Evolutionary conservation across 2,888 invertebrate species (phyloP), one percentile per base, ranked within the genome.

Genomic region (Dusona sp.): DNA sequence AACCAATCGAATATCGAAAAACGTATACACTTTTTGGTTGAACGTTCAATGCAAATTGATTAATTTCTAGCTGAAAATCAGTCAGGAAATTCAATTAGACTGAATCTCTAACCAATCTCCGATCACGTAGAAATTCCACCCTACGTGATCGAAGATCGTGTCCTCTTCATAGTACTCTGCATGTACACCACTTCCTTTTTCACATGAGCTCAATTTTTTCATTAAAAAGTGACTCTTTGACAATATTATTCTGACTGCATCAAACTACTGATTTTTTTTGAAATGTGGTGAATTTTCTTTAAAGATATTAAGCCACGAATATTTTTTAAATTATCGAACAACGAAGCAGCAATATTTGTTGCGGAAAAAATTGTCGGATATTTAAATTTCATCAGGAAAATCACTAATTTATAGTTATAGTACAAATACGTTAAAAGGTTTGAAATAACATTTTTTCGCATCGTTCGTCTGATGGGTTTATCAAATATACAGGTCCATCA

Each of bases 81-180:
- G 61, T 61, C 61, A 29, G 61, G 29, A 61, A 61, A 61, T 29
- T 61, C 29, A 61, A 61, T 61, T 29, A 4, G 29, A 61, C 61
- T 61, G 61, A 61, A 61, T 61, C 29, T 54, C 54, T 16, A 29
- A 61, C 29, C 61, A 61, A 61, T 61, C 29, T 54, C 54, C 29
- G 61, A 61, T 13, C 61, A 61, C 61, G 61, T 61, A 61, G 29
- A 29, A 61, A 29, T 61, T 61, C 16, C 61, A 61, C 29, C 16
- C 61, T 61, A 61, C 61, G 61, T 61, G 61, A 29, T 61, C 61
- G 61, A 29, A 16, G 29, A 61, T 61, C 61, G 16, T 29, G 61
- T 29, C 6, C 29, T 29, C 16, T 29, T 61, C 61, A 29, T 29
- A 6, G 16, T 61, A 16, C 25, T 61, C 29, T 29, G 29, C 61